Evolutionary conservation across 2,113 vertebrate species (phyloP).

Genomic region (Amia ocellicauda): DNA sequence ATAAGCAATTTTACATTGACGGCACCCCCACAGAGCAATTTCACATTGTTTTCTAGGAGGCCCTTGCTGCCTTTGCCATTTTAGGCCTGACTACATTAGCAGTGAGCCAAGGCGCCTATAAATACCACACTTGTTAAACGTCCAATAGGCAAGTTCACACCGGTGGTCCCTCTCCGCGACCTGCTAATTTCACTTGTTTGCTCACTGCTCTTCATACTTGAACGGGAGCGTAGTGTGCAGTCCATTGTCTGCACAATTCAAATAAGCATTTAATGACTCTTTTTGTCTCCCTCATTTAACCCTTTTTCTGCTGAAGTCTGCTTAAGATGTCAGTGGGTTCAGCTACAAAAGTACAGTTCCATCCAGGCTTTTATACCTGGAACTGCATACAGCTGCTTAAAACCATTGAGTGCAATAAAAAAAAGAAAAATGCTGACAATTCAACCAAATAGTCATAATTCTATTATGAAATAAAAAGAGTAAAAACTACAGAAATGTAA

Average conservation of each 20-base stretch:
- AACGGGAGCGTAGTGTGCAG: constrained; percentile 27
- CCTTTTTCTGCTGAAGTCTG: constrained; percentile 12
- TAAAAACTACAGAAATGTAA: no score
- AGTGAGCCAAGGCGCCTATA: constrained; percentile 11
- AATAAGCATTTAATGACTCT: constrained; percentile 30
- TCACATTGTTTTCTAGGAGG: background rate
- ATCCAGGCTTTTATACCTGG: no score
- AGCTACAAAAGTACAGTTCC: no score
- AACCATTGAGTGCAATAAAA: no score
- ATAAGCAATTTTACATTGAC: constrained; percentile 41
- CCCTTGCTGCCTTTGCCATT: background rate
- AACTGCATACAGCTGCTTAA: no score
- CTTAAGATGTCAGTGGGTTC: background rate
- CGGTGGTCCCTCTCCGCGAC: constrained; percentile 20
- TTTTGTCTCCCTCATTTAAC: constrained; percentile 26
- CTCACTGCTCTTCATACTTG: constrained; percentile 15
- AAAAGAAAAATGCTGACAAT: no score
- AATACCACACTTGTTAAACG: constrained; percentile 17
- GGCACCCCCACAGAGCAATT: constrained; percentile 18
- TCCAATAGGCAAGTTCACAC: constrained; percentile 13
- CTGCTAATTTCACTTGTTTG: constrained; percentile 44
- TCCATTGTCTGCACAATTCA: constrained; percentile 32
- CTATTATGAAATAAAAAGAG: no score
- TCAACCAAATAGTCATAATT: no score
- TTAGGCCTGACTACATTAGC: constrained; percentile 21